A percentile compares a stretch with the other conserved stretches of the same genome.
These are phyloP conservation scores for Garrulus glandarius DNA, from an alignment of 2,797 vertebrate species.

Conservation along the genomic window DNA sequence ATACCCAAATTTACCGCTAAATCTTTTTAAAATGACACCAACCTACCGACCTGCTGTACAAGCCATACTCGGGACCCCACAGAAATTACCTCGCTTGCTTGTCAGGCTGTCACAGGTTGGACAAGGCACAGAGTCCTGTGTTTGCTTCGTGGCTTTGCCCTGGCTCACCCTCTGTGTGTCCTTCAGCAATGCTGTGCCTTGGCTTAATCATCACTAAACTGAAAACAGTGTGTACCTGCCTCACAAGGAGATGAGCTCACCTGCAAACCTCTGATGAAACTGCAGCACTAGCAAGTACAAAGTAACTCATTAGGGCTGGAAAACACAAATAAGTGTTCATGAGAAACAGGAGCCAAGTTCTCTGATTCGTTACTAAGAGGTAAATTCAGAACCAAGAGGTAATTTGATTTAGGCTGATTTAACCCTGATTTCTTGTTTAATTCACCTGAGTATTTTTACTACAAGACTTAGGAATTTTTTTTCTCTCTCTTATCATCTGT, in stretches of 20 bases:
- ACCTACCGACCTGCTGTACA: not conserved
- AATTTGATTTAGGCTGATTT: slow-evolving; percentile 59
- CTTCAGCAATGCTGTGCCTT: not conserved
- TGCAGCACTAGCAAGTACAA: not conserved
- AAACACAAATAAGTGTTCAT: slow-evolving; percentile 50
- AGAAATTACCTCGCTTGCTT: not conserved
- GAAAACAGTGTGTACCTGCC: not conserved
- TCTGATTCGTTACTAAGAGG: not conserved
- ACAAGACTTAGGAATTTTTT: not conserved
- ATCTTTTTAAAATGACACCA: not conserved
- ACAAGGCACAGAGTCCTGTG: not conserved
- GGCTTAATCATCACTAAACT: not conserved
- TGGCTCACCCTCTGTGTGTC: not conserved
- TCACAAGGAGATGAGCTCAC: not conserved
- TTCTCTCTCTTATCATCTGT: slow-evolving; percentile 2
- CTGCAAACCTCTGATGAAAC: not conserved
- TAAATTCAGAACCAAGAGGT: slow-evolving; percentile 47
- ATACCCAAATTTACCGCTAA: not conserved
- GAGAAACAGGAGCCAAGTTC: slow-evolving; percentile 25
- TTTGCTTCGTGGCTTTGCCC: not conserved
- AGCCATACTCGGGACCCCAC: not conserved
- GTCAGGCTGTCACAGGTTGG: not conserved
- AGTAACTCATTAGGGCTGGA: slow-evolving; percentile 13
- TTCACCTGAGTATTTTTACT: slow-evolving; percentile 44
- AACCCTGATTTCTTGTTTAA: slow-evolving; percentile 37